Base-by-base conservation (phyloP, 2,888 invertebrate species). In the Aspidapion aeneum region DNA sequence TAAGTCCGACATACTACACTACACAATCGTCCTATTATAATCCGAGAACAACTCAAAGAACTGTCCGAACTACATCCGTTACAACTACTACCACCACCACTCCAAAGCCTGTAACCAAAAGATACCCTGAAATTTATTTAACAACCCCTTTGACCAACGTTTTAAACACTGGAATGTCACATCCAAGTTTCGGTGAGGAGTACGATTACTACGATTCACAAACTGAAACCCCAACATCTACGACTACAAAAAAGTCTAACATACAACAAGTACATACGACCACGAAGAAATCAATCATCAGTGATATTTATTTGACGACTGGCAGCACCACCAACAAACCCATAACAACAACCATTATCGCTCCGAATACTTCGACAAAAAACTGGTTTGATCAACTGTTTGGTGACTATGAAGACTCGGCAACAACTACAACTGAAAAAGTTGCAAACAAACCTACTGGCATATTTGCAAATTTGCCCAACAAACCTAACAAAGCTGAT, bases 371-470 rank as follows among this genome's bases (percentile, higher is more conserved):
- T 0, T 76, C 81, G 1, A 82, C 83, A 0, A 81, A 69, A 69
- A 82, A 78, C 66, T 66, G 80, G 19, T 79, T 81, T 60, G 80
- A 80, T 63, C 79, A 81, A 66, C 66, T 80, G 12, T 80, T 80
- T 67, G 80, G 79, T 2, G 77, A 78, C 17, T 79, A 79, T 57
- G 82, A 82, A 50, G 78, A 78, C 58, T 69, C 61, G 72, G 79
- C 65, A 49, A 50, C 60, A 21, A 66, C 66, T 17, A 69, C 70
- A 18, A 67, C 69, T 22, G 69, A 71, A 61, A 58, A 60, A 51
- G 63, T 68, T 1, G 72, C 66, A 60, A n/a, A n/a, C n/a, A n/a
- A n/a, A n/a, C 66, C 70, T 17, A 70, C 73, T 18, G 67, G 70
- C 54, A 60, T 72, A 18, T 73, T 72, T 60, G 48, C 61, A 19